phyloP scores from a whole-genome alignment of 2,113 vertebrate species.

The Suncus etruscus region DNA sequence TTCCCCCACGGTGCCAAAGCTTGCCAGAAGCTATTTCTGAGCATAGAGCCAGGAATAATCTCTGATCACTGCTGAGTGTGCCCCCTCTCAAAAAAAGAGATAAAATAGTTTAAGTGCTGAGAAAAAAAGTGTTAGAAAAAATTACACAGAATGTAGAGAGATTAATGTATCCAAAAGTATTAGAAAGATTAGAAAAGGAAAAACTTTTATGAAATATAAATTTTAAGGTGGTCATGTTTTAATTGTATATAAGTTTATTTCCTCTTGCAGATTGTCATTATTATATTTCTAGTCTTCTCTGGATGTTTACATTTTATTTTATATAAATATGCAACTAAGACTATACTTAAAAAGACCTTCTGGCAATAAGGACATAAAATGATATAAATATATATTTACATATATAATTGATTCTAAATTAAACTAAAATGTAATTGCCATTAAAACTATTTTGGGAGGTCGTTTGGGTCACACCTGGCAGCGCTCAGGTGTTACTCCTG shows the following conservation, averaged over 20 bases:
- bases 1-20: no score
- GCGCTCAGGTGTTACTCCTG: no score
- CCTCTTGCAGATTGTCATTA: background rate
- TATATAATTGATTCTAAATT: no score
- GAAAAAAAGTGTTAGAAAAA: background rate
- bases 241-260: background rate
- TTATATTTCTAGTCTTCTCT: background rate
- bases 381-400: background rate
- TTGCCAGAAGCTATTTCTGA: no score
- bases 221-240: background rate
- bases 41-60: no score
- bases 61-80: no score
- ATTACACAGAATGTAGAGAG: background rate
- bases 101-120: background rate
- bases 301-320: background rate
- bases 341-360: background rate
- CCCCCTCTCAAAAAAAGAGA: background rate
- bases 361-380: background rate
- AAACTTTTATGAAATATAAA: background rate
- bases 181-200: background rate
- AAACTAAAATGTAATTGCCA: no score
- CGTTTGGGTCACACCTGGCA: no score
- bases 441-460: background rate
- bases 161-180: rapidly evolving
- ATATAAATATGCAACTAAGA: background rate